Evolutionary conservation across 2,797 vertebrate species (phyloP), one percentile per base, ranked within the genome.

Genomic region (Phyllotis vaccarum): DNA sequence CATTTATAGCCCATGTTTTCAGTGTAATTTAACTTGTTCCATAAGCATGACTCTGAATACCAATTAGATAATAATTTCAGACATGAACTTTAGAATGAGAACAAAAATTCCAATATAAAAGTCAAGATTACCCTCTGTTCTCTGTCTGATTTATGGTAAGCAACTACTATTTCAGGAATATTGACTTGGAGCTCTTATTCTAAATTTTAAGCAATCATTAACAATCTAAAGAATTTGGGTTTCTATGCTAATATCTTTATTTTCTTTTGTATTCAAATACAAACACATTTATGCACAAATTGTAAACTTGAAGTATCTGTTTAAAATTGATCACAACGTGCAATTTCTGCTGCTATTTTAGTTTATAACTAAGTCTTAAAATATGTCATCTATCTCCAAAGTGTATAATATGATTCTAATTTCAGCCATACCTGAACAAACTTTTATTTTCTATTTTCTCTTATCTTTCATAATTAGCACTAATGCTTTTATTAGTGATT

Each of bases 31-130:
- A 92, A 86, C 58, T 85, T 9, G 17, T 92, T 76, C 56, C 17
- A 46, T 76, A 43, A 29, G 46, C 40, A 74, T 90, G 56, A 1
- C 49, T 89, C 76, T 72, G 19, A 43, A 62, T 79, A 0, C 54
- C 52, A 86, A 82, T 82, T 95, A 49, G 72, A 49, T 89, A 92
- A 76, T 81, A 81, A 90, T 79, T 94, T 95, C 40, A 90, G 52
- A 66, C 8, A 22, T 89, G 66, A 89, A 89, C 62, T 88, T 86
- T 60, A 86, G 6, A 19, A 74, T 49, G 22, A n/a, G 3, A 90
- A 76, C 12, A 13, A 85, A 87, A 70, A 93, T 88, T 95, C 83
- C 31, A 90, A 43, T 19, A 60, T 56, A 89, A 85, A 92, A 90
- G 72, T 85, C 11, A 92, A 75, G 66, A 56, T 46, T 82, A 52